Evolutionary conservation across 37 sponge, comb jelly and placozoan genomes (phyloP).

Genomic region (Agelas oroides): DNA sequence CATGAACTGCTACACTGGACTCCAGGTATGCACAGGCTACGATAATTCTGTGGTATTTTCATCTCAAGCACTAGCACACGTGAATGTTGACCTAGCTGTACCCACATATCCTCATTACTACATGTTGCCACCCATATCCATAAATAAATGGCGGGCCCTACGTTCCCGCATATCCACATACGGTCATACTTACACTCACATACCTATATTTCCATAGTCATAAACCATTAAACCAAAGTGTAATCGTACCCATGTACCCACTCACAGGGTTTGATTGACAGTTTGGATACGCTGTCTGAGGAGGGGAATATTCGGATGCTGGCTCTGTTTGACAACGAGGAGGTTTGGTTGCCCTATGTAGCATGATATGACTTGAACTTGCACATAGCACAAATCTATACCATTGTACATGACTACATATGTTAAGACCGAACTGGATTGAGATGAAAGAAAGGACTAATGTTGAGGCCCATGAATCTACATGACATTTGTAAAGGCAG

Average conservation of each 20-base stretch:
- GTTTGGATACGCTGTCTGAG: slow-evolving; percentile 41
- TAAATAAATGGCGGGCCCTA: no score
- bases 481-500: no score
- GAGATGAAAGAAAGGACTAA: no score
- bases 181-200: no score
- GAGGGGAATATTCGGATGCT: slow-evolving; percentile 80
- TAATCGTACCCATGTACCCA: no score
- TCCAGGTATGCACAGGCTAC: slow-evolving; percentile 46
- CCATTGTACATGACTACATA: no score
- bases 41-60: neutral
- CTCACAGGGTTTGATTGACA: slow-evolving; percentile 67
- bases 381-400: no score
- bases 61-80: neutral
- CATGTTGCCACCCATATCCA: neutral
- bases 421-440: no score
- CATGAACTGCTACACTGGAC: slow-evolving; percentile 90
- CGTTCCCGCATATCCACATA: no score
- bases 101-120: neutral
- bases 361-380: no score
- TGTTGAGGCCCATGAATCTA: no score
- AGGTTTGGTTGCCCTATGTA: slow-evolving; percentile 48
- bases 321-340: slow-evolving; percentile 94
- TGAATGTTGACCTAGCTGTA: neutral
- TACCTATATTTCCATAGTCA: no score
- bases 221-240: neutral